A percentile compares a stretch with the other conserved stretches of the same genome.
These are phyloP conservation scores for Diabrotica undecimpunctata DNA, from an alignment of 1,140 invertebrate species.

Conservation along the genomic window DNA sequence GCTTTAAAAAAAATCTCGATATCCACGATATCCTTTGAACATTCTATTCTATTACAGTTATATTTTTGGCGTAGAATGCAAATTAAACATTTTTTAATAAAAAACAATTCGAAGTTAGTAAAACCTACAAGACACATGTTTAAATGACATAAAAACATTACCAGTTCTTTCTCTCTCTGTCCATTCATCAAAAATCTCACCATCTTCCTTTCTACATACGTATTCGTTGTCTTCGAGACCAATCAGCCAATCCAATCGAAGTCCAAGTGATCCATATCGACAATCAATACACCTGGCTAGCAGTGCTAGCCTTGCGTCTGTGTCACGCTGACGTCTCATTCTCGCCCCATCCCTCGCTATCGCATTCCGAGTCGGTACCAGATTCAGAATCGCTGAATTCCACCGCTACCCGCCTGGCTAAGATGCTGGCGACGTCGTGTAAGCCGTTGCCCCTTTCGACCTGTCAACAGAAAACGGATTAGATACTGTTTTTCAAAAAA, in stretches of 20 bases:
- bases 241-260: not conserved
- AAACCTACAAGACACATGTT: not conserved
- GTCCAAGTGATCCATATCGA: conserved; percentile 6
- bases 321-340: conserved; percentile 61
- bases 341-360: conserved; percentile 69
- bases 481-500: no score
- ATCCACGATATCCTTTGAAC: no score
- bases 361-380: conserved; percentile 69
- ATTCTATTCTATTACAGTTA: no score
- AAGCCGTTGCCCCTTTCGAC: conserved; percentile 71
- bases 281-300: conserved; percentile 40
- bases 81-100: no score
- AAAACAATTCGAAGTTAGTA: no score
- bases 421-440: conserved; percentile 92
- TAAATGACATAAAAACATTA: not conserved
- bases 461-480: not conserved
- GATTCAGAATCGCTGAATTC: conserved; percentile 92
- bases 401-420: conserved; percentile 88
- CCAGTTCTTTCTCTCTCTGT: not conserved
- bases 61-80: no score
- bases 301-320: conserved; percentile 44
- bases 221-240: not conserved
- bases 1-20: no score
- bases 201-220: not conserved
- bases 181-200: not conserved